Conservation (phyloP, 2,113 vertebrate genomes). For the Gallinago jamesoni region DNA sequence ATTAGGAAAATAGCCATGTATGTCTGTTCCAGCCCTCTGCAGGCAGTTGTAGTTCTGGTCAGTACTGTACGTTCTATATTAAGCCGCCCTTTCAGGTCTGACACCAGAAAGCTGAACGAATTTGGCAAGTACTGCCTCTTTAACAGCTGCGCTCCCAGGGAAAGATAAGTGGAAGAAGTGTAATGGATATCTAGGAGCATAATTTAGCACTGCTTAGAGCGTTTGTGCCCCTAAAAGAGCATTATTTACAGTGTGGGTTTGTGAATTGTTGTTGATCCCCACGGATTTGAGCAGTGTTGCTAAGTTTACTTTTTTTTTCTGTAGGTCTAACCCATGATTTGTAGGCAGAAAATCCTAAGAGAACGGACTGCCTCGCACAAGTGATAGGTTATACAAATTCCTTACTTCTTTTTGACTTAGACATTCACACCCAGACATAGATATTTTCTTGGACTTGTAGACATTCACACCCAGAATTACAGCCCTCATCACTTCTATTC, state of each 20-base stretch:
- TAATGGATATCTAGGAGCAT: background rate
- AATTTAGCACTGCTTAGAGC: background rate
- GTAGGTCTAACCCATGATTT: background rate
- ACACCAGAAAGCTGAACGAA: background rate
- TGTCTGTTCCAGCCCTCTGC: background rate
- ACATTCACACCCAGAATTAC: background rate
- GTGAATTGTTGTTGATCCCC: background rate
- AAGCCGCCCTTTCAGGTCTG: background rate
- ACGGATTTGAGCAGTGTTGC: background rate
- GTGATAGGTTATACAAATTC: background rate
- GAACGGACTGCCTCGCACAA: background rate
- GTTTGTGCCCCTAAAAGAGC: background rate
- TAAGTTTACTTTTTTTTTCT: background rate
- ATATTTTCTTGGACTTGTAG: background rate
- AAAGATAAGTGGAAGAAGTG: background rate
- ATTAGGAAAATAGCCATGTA: rapidly evolving
- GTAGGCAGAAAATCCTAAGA: background rate
- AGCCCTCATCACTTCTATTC: background rate
- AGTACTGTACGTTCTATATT: background rate
- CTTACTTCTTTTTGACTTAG: background rate
- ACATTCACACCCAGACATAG: background rate
- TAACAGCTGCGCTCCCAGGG: background rate
- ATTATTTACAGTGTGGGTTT: background rate
- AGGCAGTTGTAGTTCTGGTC: conserved; percentile 2
- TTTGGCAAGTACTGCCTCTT: background rate